phyloP scores from a whole-genome alignment of 2,113 vertebrate genomes.

The Origma solitaria region DNA sequence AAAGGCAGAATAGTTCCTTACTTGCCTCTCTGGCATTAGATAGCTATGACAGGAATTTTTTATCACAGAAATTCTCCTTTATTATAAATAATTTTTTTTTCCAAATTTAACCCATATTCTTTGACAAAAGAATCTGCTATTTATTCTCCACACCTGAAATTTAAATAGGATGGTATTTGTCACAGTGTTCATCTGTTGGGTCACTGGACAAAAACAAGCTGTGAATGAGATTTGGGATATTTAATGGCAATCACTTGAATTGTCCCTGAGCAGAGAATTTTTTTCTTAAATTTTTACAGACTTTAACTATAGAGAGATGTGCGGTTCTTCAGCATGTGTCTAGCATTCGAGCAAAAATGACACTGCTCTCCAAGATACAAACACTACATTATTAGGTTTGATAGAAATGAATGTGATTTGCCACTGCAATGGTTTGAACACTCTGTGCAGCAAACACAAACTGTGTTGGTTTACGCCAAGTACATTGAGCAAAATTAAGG shows the following conservation, averaged over 20 bases:
- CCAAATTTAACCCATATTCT: conserved; percentile 33
- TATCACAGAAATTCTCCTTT: conserved; percentile 23
- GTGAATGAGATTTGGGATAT: conserved; percentile 16
- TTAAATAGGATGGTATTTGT: conserved; percentile 15
- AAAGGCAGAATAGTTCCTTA: neutral
- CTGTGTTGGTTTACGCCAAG: neutral
- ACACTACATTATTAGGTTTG: neutral
- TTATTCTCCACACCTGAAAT: conserved; percentile 39
- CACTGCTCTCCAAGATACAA: neutral
- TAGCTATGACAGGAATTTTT: conserved; percentile 1
- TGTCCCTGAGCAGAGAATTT: neutral
- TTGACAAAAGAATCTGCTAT: conserved; percentile 44
- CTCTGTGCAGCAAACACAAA: neutral
- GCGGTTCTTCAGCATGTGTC: neutral
- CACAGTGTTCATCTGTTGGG: neutral
- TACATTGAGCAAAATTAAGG: neutral
- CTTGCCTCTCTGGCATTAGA: neutral
- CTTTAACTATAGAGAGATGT: conserved; percentile 9
- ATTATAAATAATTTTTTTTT: conserved; percentile 52
- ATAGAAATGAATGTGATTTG: neutral
- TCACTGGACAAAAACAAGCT: neutral
- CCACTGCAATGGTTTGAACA: neutral
- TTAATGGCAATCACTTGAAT: conserved; percentile 17
- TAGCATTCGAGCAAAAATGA: neutral
- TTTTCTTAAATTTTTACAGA: conserved; percentile 7